These are phyloP conservation scores for Gobio gobio DNA, from an alignment of 2,113 vertebrate species.

Conservation along the genomic window DNA sequence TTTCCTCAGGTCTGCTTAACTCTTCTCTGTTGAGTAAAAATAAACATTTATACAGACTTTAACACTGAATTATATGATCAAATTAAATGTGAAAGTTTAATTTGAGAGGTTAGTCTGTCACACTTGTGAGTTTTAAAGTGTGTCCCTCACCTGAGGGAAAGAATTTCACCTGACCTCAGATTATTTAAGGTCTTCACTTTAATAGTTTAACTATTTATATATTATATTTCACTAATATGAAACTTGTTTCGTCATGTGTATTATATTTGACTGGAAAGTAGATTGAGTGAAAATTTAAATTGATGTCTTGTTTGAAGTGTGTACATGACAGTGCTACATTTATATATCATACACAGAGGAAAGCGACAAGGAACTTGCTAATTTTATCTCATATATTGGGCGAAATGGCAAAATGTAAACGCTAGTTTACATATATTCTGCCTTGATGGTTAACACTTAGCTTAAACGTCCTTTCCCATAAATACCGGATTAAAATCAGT, in stretches of 20 bases:
- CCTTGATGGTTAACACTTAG: background rate
- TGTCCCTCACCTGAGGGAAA: background rate
- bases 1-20: conserved; percentile 42
- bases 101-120: background rate
- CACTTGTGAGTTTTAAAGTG: background rate
- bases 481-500: background rate
- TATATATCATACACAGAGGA: background rate
- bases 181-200: background rate
- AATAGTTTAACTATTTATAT: no score
- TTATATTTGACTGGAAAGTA: background rate
- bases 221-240: background rate
- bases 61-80: background rate
- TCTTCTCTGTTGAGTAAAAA: background rate
- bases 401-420: background rate
- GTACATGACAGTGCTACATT: background rate
- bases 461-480: background rate
- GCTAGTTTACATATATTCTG: background rate
- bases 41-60: background rate
- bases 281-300: background rate
- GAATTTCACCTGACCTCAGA: background rate
- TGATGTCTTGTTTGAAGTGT: background rate
- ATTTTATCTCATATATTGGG: background rate
- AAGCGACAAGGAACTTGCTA: background rate
- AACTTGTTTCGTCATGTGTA: background rate
- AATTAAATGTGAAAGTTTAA: background rate